These are phyloP conservation scores for Empidonax alnorum DNA, from an alignment of 2,113 vertebrate genomes.

Conservation along the genomic window DNA sequence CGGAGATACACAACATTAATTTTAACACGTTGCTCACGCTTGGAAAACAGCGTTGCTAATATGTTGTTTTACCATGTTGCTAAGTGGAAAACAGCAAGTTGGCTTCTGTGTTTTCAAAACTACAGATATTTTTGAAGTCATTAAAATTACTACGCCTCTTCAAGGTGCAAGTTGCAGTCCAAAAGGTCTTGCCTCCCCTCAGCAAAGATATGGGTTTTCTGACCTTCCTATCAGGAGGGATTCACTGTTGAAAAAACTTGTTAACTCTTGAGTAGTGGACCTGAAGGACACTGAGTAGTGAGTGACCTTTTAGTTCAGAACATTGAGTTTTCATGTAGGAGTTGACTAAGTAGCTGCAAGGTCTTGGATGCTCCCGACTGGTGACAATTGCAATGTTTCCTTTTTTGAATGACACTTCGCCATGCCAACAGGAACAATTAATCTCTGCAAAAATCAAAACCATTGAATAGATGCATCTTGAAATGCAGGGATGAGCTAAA, in stretches of 20 bases:
- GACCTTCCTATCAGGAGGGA: background rate
- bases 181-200: background rate
- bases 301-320: background rate
- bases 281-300: background rate
- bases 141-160: background rate
- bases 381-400: background rate
- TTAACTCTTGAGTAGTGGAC: background rate
- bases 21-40: background rate
- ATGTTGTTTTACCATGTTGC: background rate
- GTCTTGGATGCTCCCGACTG: background rate
- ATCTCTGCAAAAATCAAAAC: background rate
- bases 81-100: background rate
- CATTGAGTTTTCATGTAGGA: background rate
- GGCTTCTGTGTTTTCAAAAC: background rate
- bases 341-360: background rate
- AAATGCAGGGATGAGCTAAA: background rate
- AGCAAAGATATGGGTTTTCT: background rate
- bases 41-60: background rate
- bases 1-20: background rate
- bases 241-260: background rate
- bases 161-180: background rate
- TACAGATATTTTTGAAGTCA: background rate
- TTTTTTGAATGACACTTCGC: background rate
- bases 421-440: background rate
- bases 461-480: background rate